Base-by-base conservation (phyloP, 2,797 vertebrate species). In the Scomberomorus guttatus region DNA sequence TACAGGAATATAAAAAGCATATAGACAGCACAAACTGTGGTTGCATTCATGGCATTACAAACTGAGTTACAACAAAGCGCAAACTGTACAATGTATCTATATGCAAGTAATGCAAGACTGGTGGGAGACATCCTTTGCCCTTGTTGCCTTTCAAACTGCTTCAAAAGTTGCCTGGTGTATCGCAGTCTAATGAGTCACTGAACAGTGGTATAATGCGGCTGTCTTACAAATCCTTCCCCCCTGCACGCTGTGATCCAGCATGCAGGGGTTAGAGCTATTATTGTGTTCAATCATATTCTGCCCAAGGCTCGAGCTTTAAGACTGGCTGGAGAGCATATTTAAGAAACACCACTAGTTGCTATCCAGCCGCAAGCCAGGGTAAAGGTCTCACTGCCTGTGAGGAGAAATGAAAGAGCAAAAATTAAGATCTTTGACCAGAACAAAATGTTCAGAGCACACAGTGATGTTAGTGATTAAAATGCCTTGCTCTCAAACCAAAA, bases 231-330 rank as follows among this genome's bases (percentile, higher is more conserved):
- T 76, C 77, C 70, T 63, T 61, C 22, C 42, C 72, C 39, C 60
- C 20, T 52, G 48, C 65, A 59, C 32, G 44, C 59, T 77, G 68
- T 68, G 72, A 83, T 74, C 22, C 73, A 58, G 48, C 50, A 71
- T 62, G 62, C 62, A 66, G 51, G 17, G 70, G 12, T 81, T 72
- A 75, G 46, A 78, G 57, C 68, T 72, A 66, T 79, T 77, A 72
- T 73, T 82, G 27, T 10, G 0, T 55, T 85, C 75, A 70, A 55
- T 86, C 75, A 77, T 80, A 52, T 74, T 82, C 68, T 46, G 61
- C 75, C 69, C 79, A 55, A 64, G 75, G 74, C 81, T 32, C 18
- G 37, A 84, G 80, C 72, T 84, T 72, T 72, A 60, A 77, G 68
- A 65, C 57, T 34, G 52, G 54, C 55, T 63, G 51, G 51, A 79